Evolutionary conservation across 1,140 invertebrate genomes (phyloP), one percentile per base, ranked within the genome.

Genomic region (Andricus grossulariae): DNA sequence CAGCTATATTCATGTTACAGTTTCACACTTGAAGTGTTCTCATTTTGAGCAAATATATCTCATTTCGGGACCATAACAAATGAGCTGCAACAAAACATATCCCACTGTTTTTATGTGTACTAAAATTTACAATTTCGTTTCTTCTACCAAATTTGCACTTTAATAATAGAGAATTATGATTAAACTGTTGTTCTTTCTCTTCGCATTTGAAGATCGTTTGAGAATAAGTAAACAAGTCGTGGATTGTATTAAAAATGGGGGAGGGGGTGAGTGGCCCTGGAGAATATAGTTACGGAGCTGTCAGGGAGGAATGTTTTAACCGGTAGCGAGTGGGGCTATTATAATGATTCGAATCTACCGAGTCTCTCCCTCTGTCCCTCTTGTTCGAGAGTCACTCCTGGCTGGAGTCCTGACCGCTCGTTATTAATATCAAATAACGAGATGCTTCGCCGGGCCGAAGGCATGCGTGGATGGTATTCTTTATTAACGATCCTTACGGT

Each of bases 351-450:
- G 60, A 66, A 66, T 66, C 60, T 66, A 66, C 60, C 16, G 15
- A 72, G 50, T 76, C 60, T 81, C 74, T 73, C 78, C 72, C 78
- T 73, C 72, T 77, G 72, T 72, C 57, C 73, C 60, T 39, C 60
- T 39, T n/a, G 25, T 66, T 45, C 25, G 32, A 60, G 15, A 66
- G 60, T 66, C 60, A 66, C 12, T 32, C 16, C 19, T 39, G 18
- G 50, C 21, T 25, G 51, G 39, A 76, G 19, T 45, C 74, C 50
- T 39, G 60, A 66, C 72, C 50, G 80, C 86, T 88, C 82, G 85
- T 90, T 88, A 89, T 90, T 90, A 89, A 90, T 90, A 89, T 88
- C 86, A 84, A 89, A 88, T 89, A 90, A 88, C 88, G 85, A 90
- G 87, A 85, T 86, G 86, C 76, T 60, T 74, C 72, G 55, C 45